Evolutionary conservation across 2,797 vertebrate species (phyloP).

Genomic region (Arctocebus calabarensis): DNA sequence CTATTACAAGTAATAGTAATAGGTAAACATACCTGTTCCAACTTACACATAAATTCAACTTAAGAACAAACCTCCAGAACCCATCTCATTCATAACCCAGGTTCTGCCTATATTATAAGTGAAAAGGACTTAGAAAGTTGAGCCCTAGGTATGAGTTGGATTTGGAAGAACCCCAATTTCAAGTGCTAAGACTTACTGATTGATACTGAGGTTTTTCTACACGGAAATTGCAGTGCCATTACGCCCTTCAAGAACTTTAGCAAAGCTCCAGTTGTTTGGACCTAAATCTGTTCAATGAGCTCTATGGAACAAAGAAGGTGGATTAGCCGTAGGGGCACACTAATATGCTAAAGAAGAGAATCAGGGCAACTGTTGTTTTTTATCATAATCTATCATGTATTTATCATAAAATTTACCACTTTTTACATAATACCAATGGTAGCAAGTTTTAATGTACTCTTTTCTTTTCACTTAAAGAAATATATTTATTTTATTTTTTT

Average conservation of each 20-base stretch:
- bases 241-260: background rate
- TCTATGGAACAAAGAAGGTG: background rate
- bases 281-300: background rate
- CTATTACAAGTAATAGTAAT: too few relatives aligned
- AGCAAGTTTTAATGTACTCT: background rate
- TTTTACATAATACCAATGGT: background rate
- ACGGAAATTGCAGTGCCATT: background rate
- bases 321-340: background rate
- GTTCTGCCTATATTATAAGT: background rate
- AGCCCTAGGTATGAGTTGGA: background rate
- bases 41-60: too few relatives aligned
- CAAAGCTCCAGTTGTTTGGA: background rate
- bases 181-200: background rate
- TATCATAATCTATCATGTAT: background rate
- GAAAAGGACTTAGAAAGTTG: background rate
- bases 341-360: conserved; percentile 37
- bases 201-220: background rate
- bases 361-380: background rate
- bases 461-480: conserved; percentile 36
- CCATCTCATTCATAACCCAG: too few relatives aligned
- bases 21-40: too few relatives aligned
- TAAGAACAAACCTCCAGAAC: too few relatives aligned
- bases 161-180: conserved; percentile 24
- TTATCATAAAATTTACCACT: background rate
- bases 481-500: background rate